phyloP scores from a whole-genome alignment of 2,888 invertebrate genomes.

The Hipparchia sbordonii region DNA sequence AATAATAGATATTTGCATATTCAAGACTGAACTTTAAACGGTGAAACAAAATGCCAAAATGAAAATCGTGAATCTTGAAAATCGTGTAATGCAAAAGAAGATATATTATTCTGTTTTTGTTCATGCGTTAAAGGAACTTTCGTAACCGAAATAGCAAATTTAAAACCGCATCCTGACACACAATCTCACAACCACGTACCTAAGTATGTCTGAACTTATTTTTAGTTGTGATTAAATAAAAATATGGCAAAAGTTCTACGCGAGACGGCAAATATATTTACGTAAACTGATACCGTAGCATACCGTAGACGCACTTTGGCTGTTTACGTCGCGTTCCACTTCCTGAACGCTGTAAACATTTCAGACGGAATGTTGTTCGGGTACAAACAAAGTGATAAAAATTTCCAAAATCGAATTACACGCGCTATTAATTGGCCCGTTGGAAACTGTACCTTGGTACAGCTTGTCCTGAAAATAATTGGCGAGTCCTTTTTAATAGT shows the following conservation, averaged over 20 bases:
- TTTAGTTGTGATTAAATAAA: slow-evolving; percentile 40
- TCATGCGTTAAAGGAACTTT: slow-evolving; percentile 11
- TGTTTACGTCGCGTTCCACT: slow-evolving; percentile 50
- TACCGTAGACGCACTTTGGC: slow-evolving; percentile 43
- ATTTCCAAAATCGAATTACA: slow-evolving; percentile 63
- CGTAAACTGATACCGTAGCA: slow-evolving; percentile 34
- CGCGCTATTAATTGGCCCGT: slow-evolving; percentile 63
- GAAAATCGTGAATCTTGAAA: not conserved
- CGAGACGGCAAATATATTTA: slow-evolving; percentile 37
- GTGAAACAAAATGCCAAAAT: too few relatives aligned
- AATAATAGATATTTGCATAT: too few relatives aligned
- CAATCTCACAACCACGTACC: slow-evolving; percentile 17
- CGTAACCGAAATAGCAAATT: slow-evolving; percentile 19
- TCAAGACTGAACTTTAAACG: too few relatives aligned
- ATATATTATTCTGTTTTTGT: slow-evolving; percentile 7
- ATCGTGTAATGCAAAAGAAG: not conserved
- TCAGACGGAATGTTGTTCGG: slow-evolving; percentile 39
- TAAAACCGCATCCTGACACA: slow-evolving; percentile 24
- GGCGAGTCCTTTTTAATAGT: not conserved
- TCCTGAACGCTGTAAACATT: slow-evolving; percentile 41
- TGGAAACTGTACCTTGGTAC: slow-evolving; percentile 49
- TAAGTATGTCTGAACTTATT: slow-evolving; percentile 34
- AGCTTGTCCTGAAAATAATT: slow-evolving; percentile 23
- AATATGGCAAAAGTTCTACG: slow-evolving; percentile 39
- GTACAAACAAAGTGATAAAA: slow-evolving; percentile 60